Evolutionary conservation across 2,113 vertebrate species (phyloP).

Genomic region (Oceanites oceanicus): DNA sequence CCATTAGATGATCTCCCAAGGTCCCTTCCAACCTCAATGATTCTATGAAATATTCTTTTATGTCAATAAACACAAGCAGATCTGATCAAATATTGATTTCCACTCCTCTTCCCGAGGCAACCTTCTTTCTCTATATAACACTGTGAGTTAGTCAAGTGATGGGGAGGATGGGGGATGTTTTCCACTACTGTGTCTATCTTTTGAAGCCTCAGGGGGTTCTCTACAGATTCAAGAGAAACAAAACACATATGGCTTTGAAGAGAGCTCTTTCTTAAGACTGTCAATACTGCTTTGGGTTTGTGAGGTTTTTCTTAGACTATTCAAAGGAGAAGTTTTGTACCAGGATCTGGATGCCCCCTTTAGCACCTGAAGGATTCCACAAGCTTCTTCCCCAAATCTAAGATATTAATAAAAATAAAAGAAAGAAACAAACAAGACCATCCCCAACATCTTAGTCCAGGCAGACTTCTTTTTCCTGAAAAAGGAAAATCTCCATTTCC

Average conservation of each 20-base stretch:
- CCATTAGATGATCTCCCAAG: constrained; percentile 42
- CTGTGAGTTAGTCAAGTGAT: background rate
- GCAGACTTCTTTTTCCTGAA: background rate
- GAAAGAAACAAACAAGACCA: background rate
- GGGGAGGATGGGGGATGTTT: constrained; percentile 4
- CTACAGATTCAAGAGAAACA: background rate
- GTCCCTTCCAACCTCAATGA: background rate
- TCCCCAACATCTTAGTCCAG: background rate
- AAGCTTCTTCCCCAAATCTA: background rate
- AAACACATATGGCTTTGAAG: background rate
- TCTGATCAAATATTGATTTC: constrained; percentile 62
- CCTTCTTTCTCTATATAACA: background rate
- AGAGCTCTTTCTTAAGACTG: background rate
- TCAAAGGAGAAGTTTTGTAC: background rate
- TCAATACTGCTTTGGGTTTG: background rate
- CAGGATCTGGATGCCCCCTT: background rate
- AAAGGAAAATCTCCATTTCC: background rate
- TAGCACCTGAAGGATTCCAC: background rate
- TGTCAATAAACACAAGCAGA: constrained; percentile 51
- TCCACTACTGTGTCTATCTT: background rate
- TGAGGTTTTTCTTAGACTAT: background rate
- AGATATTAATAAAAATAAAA: background rate
- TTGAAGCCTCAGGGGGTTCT: background rate
- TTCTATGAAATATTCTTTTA: constrained; percentile 45
- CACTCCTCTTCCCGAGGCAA: background rate